phyloP scores from a whole-genome alignment of 2,888 invertebrate species.

The Rhorus exstirpatorius region DNA sequence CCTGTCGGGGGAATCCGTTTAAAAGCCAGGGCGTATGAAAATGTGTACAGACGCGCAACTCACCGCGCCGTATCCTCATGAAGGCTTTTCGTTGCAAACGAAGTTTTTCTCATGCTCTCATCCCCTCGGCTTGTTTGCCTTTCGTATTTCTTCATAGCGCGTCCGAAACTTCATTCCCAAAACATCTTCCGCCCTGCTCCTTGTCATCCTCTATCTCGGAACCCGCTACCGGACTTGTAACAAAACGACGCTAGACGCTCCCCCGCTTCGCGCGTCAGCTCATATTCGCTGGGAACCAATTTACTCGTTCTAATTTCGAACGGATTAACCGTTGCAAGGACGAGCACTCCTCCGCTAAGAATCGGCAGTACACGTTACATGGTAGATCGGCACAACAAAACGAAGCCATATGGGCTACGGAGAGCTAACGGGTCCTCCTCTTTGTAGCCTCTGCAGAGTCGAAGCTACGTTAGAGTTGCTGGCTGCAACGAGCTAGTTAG shows the following conservation, averaged over 20 bases:
- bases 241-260: background rate
- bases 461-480: slow-evolving; percentile 63
- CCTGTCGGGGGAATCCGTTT: slow-evolving; percentile 5
- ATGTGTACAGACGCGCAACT: background rate
- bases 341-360: too few species aligned
- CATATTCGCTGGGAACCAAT: slow-evolving; percentile 74
- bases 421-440: slow-evolving; percentile 20
- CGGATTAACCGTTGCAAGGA: slow-evolving; percentile 80
- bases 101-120: background rate
- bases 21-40: slow-evolving; percentile 49
- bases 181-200: slow-evolving; percentile 3
- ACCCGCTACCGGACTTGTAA: slow-evolving; percentile 30
- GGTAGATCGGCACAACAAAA: too few species aligned
- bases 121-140: background rate
- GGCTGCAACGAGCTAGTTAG: slow-evolving; percentile 80
- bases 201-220: slow-evolving; percentile 28
- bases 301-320: slow-evolving; percentile 78
- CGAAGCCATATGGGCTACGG: too few species aligned
- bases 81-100: slow-evolving; percentile 5
- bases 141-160: too few species aligned
- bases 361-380: too few species aligned
- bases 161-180: too few species aligned
- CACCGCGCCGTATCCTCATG: background rate
- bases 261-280: slow-evolving; percentile 1
- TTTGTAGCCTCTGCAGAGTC: slow-evolving; percentile 13